These are phyloP conservation scores for Andrena dorsata DNA, from an alignment of 2,888 invertebrate species.

Conservation along the genomic window DNA sequence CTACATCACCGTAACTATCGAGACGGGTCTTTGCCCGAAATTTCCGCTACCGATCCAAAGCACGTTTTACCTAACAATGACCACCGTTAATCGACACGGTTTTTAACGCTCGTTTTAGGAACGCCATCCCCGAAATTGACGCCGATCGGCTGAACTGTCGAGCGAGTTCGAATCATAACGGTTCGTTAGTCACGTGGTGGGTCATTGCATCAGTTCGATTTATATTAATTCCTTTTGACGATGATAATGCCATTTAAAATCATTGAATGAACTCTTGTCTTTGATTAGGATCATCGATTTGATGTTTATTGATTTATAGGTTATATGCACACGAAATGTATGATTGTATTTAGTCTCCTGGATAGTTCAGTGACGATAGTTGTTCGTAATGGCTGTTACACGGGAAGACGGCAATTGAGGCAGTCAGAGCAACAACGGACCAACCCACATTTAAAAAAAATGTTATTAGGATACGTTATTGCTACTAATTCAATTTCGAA, in stretches of 20 bases:
- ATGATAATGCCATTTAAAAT: background rate
- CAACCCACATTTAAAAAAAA: too few species aligned
- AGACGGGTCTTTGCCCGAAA: slow-evolving; percentile 16
- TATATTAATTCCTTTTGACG: fast-evolving
- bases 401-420: background rate
- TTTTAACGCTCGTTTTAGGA: slow-evolving; percentile 11
- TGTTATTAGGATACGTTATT: too few species aligned
- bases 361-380: background rate
- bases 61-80: background rate
- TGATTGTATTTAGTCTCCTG: background rate
- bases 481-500: too few species aligned
- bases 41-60: slow-evolving; percentile 7
- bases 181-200: background rate
- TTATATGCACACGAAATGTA: background rate
- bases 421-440: too few species aligned
- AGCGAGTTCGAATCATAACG: slow-evolving; percentile 15
- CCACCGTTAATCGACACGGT: slow-evolving; percentile 2
- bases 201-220: background rate
- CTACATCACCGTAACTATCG: slow-evolving; percentile 30
- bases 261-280: background rate
- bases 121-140: background rate
- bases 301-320: background rate
- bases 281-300: background rate
- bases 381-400: background rate
- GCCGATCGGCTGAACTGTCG: background rate